phyloP scores from a whole-genome alignment of 2,113 vertebrate species.

The Thymallus thymallus region DNA sequence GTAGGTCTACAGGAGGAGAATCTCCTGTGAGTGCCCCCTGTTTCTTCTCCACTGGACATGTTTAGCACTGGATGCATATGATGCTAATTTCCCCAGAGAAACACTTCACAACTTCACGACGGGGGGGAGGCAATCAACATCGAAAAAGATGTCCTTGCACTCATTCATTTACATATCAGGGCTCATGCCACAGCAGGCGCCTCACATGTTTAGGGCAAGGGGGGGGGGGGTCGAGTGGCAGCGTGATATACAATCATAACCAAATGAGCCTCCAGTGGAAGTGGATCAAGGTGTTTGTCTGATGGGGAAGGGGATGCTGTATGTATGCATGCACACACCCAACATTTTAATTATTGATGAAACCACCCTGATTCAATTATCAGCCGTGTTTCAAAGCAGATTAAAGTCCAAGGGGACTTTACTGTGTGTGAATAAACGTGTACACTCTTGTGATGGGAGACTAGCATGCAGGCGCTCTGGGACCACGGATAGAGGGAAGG shows the following conservation, averaged over 20 bases:
- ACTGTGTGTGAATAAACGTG: background rate
- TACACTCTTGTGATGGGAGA: background rate
- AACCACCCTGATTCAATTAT: conserved; percentile 42
- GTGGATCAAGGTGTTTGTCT: conserved; percentile 41
- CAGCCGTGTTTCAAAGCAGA: background rate
- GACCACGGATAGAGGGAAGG: background rate
- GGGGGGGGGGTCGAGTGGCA: background rate
- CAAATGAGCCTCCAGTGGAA: conserved; percentile 42
- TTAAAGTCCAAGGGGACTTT: background rate
- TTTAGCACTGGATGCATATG: conserved; percentile 30
- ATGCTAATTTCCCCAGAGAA: conserved; percentile 28
- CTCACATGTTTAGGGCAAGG: background rate
- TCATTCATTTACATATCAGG: conserved; percentile 49
- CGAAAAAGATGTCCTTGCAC: conserved; percentile 16
- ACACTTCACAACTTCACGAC: no score
- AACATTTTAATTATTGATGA: conserved; percentile 58
- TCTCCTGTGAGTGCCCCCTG: background rate
- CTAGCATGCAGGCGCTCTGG: background rate
- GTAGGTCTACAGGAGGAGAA: background rate
- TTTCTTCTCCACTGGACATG: background rate
- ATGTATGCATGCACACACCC: background rate
- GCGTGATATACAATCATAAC: conserved; percentile 39
- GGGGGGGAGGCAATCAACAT: conserved; percentile 5
- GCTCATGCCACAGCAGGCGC: conserved; percentile 42
- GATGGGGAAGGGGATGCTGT: conserved; percentile 33